These are phyloP conservation scores for Anodontia alba DNA, from an alignment of 2,888 invertebrate species.

Conservation along the genomic window DNA sequence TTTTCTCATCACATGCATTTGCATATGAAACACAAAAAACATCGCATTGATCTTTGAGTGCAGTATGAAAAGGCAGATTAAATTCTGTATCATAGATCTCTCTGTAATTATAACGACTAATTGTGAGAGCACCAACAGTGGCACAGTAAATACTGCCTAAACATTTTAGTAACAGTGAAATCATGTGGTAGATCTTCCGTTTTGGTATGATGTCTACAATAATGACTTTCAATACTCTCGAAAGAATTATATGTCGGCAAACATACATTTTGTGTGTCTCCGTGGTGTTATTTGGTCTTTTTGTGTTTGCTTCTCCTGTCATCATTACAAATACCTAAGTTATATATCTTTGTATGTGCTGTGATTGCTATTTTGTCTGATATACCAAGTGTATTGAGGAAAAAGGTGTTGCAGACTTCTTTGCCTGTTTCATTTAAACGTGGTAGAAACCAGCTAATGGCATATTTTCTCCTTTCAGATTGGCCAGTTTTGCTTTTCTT, in stretches of 20 bases:
- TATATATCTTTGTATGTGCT: no score
- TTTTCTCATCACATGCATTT: slow-evolving; percentile 22
- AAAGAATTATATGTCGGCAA: no score
- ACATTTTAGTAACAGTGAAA: not conserved
- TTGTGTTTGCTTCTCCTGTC: no score
- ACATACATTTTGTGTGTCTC: no score
- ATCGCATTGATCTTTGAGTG: slow-evolving; percentile 43
- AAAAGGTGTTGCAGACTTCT: not conserved
- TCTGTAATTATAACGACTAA: slow-evolving; percentile 14
- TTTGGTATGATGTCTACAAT: not conserved
- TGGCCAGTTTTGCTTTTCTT: slow-evolving; percentile 1
- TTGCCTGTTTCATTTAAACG: not conserved
- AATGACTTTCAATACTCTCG: no score
- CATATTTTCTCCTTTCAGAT: not conserved
- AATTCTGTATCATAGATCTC: slow-evolving; percentile 27
- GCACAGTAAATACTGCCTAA: not conserved
- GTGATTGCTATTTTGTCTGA: not conserved
- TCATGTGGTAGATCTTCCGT: not conserved
- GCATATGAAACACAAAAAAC: slow-evolving; percentile 26
- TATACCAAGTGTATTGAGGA: not conserved
- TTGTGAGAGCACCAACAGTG: not conserved
- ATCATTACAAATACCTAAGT: no score
- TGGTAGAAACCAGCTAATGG: not conserved
- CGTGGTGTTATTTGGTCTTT: no score
- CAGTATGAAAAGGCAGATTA: slow-evolving; percentile 32